Base-by-base conservation (phyloP, 2,888 invertebrate species). In the Ethmia dodecea region DNA sequence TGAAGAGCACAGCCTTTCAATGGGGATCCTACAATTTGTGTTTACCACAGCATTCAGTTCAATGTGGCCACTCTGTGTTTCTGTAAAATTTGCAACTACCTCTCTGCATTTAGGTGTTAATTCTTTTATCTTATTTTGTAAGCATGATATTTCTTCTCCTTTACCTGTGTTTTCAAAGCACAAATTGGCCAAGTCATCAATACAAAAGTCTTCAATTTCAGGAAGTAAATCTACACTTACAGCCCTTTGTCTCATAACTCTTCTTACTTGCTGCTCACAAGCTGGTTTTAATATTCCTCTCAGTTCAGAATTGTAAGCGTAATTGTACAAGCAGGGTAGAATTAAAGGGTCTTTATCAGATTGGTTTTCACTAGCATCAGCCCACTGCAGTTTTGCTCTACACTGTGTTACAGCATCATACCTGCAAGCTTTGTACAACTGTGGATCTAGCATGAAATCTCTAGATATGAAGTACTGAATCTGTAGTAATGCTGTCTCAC, bases 391-490 rank as follows among this genome's bases (percentile, higher is more conserved):
- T 50, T 90, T 92, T 0, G 94, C 94, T 57, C 93, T 91, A 64
- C 98, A 98, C 20, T 92, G 88, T 35, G 89, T 90, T 3, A 90
- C 88, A 2, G 98, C 98, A 81, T 98, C 98, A 44, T 91, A 89
- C 56, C 92, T 93, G 65, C 99, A 99, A 16, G 93, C 92, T 60
- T 91, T 90, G 65, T 95, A 99, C 27, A 99, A 79, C 51, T 92
- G 92, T 0, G 96, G 94, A 74, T 98, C 97, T 29, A 98, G 80
- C 57, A 94, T 96, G 69, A 96, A 99, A 78, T 99, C 96, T 54
- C 99, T 90, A 0, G 97, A 94, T 42, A 99, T 91, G 76, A 99
- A 99, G 75, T 98, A 99, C 66, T 99, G 98, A 57, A 99, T 96
- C 76, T 98, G 96, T 39, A 99, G 87, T 27, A 99, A 86, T 5